A percentile compares a stretch with the other conserved stretches of the same genome.
phyloP scores from a whole-genome alignment of 2,888 invertebrate species.

The Cryptosula pallasiana region DNA sequence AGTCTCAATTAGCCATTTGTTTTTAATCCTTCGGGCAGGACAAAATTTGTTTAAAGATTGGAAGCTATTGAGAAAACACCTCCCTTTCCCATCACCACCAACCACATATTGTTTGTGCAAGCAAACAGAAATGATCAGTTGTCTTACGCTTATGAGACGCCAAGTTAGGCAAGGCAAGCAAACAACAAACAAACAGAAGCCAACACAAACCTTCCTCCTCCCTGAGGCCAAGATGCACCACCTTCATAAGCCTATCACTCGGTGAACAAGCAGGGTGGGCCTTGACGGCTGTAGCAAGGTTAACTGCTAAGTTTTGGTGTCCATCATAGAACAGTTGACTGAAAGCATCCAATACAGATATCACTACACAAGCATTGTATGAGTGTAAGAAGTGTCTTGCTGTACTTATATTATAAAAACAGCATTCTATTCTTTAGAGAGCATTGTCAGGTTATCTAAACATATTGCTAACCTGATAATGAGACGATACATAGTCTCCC shows the following conservation, averaged over 20 bases:
- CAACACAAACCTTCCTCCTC: conserved; percentile 64
- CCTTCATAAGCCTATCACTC: conserved; percentile 82
- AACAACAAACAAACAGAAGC: too few relatives aligned
- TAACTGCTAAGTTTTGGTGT: conserved; percentile 83
- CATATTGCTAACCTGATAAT: conserved; percentile 77
- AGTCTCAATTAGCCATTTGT: too few relatives aligned
- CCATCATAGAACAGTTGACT: conserved; percentile 98
- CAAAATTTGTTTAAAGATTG: too few relatives aligned
- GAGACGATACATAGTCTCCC: conserved; percentile 77
- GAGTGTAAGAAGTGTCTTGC: too few relatives aligned
- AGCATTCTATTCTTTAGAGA: too few relatives aligned
- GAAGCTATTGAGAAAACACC: too few relatives aligned
- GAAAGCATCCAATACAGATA: conserved; percentile 29
- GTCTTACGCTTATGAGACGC: neutral
- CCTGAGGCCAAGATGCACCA: conserved; percentile 78
- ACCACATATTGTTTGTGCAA: too few relatives aligned
- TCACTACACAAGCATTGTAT: too few relatives aligned
- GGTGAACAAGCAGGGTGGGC: conserved; percentile 92
- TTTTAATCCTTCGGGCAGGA: too few relatives aligned
- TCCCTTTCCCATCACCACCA: neutral
- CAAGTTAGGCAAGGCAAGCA: too few relatives aligned
- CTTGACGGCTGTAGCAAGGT: conserved; percentile 74
- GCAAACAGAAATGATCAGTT: neutral
- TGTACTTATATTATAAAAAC: too few relatives aligned
- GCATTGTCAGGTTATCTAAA: too few relatives aligned